These are phyloP conservation scores for Pammene fasciana DNA, from an alignment of 2,888 invertebrate species.

Conservation along the genomic window DNA sequence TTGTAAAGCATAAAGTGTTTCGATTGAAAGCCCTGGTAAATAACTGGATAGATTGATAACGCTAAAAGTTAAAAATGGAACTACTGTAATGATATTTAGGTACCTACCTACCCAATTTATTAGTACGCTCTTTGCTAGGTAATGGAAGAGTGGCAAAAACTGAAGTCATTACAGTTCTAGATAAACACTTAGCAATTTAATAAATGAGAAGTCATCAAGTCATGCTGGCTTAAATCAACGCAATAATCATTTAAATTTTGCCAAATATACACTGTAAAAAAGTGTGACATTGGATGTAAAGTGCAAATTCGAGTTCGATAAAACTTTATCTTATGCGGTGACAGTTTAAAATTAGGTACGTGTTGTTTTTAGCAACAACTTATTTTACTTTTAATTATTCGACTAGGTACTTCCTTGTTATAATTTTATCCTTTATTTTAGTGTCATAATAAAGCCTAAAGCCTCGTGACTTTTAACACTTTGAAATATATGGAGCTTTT, in stretches of 20 bases:
- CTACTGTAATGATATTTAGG: too few relatives aligned
- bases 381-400: neutral
- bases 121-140: neutral
- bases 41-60: too few relatives aligned
- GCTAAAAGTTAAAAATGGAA: too few relatives aligned
- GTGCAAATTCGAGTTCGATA: constrained; percentile 1
- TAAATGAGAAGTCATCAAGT: constrained; percentile 37
- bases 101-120: too few relatives aligned
- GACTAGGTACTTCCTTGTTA: neutral
- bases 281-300: constrained; percentile 22
- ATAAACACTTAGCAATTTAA: constrained; percentile 30
- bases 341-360: neutral
- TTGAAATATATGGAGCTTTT: neutral
- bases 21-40: too few relatives aligned
- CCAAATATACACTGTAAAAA: constrained; percentile 12
- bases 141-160: constrained; percentile 10
- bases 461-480: neutral
- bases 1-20: too few relatives aligned
- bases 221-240: constrained; percentile 39
- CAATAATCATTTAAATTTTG: constrained; percentile 45
- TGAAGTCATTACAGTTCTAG: constrained; percentile 24
- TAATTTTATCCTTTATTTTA: neutral
- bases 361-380: neutral
- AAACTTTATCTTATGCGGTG: neutral
- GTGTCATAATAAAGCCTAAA: neutral